Evolutionary conservation across 2,797 vertebrate genomes (phyloP).

Genomic region (Cygnus olor): DNA sequence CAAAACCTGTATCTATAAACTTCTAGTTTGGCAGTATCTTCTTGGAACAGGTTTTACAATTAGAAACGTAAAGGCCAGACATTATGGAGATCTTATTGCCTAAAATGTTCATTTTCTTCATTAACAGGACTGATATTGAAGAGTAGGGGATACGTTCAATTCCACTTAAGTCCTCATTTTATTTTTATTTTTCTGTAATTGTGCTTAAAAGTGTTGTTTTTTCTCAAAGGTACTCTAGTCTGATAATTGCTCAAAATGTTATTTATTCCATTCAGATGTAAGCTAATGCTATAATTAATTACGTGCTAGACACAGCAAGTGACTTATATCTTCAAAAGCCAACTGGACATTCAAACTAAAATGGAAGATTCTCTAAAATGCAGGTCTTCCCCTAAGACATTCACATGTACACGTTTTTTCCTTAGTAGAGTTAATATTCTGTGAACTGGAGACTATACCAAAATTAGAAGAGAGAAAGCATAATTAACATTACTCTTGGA

Average conservation of each 20-base stretch:
- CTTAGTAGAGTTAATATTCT: neutral
- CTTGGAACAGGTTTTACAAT: neutral
- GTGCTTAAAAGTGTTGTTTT: neutral
- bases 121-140: neutral
- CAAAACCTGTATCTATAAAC: slow-evolving; percentile 27
- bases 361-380: neutral
- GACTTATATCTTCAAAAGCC: slow-evolving; percentile 30
- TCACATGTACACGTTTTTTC: neutral
- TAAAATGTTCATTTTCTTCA: neutral
- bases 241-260: neutral
- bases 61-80: neutral
- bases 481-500: neutral
- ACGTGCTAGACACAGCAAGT: neutral
- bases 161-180: neutral
- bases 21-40: neutral
- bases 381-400: slow-evolving; percentile 21
- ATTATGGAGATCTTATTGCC: neutral
- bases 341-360: neutral
- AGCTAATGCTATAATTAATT: slow-evolving; percentile 34
- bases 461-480: slow-evolving; percentile 11
- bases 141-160: neutral
- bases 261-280: neutral
- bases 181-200: neutral
- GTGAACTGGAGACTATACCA: neutral
- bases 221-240: neutral